Conservation (phyloP, 2,113 vertebrate genomes). For the Platysteira castanea region DNA sequence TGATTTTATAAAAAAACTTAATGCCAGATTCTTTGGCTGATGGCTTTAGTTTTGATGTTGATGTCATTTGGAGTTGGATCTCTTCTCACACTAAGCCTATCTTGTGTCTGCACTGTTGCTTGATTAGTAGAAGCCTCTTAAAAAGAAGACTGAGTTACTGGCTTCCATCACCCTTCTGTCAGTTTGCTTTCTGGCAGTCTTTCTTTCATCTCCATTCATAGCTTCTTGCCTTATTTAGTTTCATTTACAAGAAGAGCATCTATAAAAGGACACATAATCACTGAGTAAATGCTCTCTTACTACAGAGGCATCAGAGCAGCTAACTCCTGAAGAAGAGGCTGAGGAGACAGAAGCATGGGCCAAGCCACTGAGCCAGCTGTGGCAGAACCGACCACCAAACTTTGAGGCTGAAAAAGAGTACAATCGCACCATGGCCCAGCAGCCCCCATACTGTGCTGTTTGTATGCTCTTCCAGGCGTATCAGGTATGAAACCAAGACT, state of each 20-base stretch:
- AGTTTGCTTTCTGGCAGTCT: neutral
- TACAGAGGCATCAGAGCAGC: slow-evolving; percentile 82
- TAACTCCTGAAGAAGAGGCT: slow-evolving; percentile 81
- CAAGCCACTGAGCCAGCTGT: slow-evolving; percentile 85
- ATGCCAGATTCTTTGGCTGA: neutral
- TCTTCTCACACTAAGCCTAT: neutral
- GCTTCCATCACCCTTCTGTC: neutral
- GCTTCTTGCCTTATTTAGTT: neutral
- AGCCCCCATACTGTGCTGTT: slow-evolving; percentile 88
- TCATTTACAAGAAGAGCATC: neutral
- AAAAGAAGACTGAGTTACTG: neutral
- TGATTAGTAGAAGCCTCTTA: neutral
- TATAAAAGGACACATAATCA: neutral
- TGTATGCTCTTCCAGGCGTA: slow-evolving; percentile 92
- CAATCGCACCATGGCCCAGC: slow-evolving; percentile 84
- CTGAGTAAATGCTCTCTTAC: neutral
- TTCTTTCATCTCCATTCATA: neutral
- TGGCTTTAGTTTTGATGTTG: neutral
- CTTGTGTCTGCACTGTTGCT: neutral
- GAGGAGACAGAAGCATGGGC: slow-evolving; percentile 91
- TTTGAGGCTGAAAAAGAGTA: slow-evolving; percentile 89
- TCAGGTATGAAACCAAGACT: slow-evolving; percentile 73
- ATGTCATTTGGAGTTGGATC: neutral
- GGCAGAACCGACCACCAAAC: slow-evolving; percentile 87
- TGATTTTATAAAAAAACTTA: neutral